Evolutionary conservation across 2,797 vertebrate genomes (phyloP), one percentile per base, ranked within the genome.

Genomic region (Threskiornis aethiopicus): DNA sequence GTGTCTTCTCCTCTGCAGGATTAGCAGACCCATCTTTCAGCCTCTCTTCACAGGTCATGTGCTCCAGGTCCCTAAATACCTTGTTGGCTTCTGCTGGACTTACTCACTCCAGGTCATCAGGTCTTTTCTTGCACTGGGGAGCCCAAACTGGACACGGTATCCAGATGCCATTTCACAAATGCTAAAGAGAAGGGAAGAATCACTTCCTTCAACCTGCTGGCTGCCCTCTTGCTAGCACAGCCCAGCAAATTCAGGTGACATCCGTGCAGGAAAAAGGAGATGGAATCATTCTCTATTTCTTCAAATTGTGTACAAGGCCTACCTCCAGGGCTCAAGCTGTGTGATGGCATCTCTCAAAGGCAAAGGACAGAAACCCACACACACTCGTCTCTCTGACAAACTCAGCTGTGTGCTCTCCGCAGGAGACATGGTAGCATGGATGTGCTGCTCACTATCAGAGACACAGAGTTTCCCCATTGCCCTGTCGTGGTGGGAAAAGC

Each of bases 361-460:
- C 31, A 44, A 37, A 44, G 13, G 28, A 16, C 16, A 16, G 37
- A 52, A 66, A 55, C 7, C 5, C 7, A 3, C 24, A 51, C 44
- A 28, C 17, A 11, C 11, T 31, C 46, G 22, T 24, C 22, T 57
- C 18, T 29, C 19, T 1, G 1, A 41, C 24, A 46, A 59, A 67
- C 5, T 52, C 28, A 24, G 37, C 31, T 39, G 37, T 7, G 4
- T 33, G 18, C 11, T 65, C 17, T 39, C 19, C 4, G 1, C 39
- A 20, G 8, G 33, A 66, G 13, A 13, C 44, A 25, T 39, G 24
- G 44, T 13, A 25, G 28, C 4, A 16, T 2, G 7, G 49, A n/a
- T 2, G 0, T 25, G 20, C 65, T 79, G 49, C 57, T 79, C 7
- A 0, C 13, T 31, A 1, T 54, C 19, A 41, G n/a, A 33, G 13